Evolutionary conservation across 2,797 vertebrate genomes (phyloP), one percentile per base, ranked within the genome.

Genomic region (Periparus ater): DNA sequence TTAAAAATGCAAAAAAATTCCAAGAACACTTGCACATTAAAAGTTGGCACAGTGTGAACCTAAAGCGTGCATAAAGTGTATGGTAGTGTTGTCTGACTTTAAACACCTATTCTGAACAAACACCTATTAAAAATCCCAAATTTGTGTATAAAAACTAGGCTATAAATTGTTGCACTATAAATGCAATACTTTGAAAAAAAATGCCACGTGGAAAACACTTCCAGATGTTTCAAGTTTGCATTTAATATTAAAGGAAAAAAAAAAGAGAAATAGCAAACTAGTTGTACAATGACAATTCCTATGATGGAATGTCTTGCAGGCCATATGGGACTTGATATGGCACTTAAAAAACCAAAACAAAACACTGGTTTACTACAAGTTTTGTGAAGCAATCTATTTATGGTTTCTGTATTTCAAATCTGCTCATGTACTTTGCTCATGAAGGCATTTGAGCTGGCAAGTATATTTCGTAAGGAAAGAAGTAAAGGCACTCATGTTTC

Each of bases 401-500:
- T 21, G 86, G 58, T 81, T 96, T 95, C 85, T 54, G 1, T 42
- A 82, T 75, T 96, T 97, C 77, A 96, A 96, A 96, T 95, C 95
- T 95, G 96, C 67, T 96, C 94, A 61, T 65, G 91, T 91, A 82
- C 94, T 96, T 74, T 82, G 85, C 96, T 91, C 82, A 92, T 1
- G 53, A 95, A 75, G 77, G 89, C 95, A 91, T 96, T 67, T 96
- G 91, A 97, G 96, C 96, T 96, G 85, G 80, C 88, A 95, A 95
- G 86, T 67, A 53, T 91, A 96, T 81, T 91, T 91, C 61, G 40
- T 75, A 96, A 95, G 91, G 93, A 96, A 95, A 96, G 94, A 95
- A 96, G 94, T 95, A 97, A 98, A 98, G 98, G 98, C 98, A 98
- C 97, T 97, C 97, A 95, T 85, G 93, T 95, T 96, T 97, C 95